phyloP scores from a whole-genome alignment of 1,140 invertebrate species.

The Agrypnia vestita region DNA sequence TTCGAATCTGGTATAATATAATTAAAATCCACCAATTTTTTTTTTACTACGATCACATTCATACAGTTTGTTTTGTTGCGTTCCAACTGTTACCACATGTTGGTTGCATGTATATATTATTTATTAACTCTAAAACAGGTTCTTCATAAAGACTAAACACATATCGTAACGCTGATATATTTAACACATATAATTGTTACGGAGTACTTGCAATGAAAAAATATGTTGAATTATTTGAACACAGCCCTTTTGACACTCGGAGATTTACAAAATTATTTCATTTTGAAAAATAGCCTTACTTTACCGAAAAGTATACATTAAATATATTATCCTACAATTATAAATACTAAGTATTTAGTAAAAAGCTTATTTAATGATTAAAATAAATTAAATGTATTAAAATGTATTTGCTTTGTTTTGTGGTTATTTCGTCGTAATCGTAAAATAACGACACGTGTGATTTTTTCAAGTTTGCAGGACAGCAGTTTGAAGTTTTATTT shows the following conservation, averaged over 20 bases:
- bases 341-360: too few relatives aligned
- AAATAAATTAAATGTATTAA: too few relatives aligned
- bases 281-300: too few relatives aligned
- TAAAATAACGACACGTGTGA: too few relatives aligned
- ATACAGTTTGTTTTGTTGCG: neutral
- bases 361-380: too few relatives aligned
- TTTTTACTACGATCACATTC: conserved; percentile 54
- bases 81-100: neutral
- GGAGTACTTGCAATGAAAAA: conserved; percentile 31
- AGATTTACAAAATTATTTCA: too few relatives aligned
- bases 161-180: conserved; percentile 43
- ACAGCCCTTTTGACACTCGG: conserved; percentile 17
- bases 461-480: too few relatives aligned
- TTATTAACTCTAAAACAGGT: conserved; percentile 17
- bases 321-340: too few relatives aligned
- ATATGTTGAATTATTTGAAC: neutral
- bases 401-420: too few relatives aligned
- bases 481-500: too few relatives aligned
- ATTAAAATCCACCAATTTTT: conserved; percentile 54
- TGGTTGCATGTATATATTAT: neutral
- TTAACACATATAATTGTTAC: conserved; percentile 31
- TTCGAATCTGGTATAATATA: conserved; percentile 60
- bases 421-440: too few relatives aligned
- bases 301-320: too few relatives aligned
- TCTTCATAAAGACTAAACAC: conserved; percentile 12